Evolutionary conservation across 2,888 invertebrate genomes (phyloP), one percentile per base, ranked within the genome.

Genomic region (Eupithecia inturbata): DNA sequence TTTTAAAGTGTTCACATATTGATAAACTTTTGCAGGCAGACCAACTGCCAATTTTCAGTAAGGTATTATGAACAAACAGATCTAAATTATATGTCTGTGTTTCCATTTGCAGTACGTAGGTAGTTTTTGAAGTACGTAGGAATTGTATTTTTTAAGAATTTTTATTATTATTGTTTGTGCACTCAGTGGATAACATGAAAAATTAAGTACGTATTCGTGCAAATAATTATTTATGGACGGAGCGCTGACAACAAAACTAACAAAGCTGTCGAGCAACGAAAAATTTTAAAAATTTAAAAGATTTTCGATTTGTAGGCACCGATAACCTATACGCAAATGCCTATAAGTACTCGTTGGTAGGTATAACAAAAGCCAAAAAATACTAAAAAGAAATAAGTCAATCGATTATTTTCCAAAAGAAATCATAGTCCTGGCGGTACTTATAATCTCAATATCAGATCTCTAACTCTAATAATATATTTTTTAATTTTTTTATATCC

Each of bases 371-470:
- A 31, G 19, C 14, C 28, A 57, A 60, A 22, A 22, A 22, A 53
- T 4, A 63, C 22, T 10, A 5, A 26, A 39, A 64, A 66, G 9
- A 39, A 66, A 39, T 26, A 5, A 5, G 4, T 14, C 12, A 26
- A 57, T 4, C 22, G 41, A 66, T 22, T 14, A 10, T 39, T 66
- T 66, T 39, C 66, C 36, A 36, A 66, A 66, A 36, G 78, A 81
- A 78, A 79, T 82, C 39, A 74, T 60, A 82, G 80, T 87, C 86
- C 84, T 85, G 89, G 79, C 83, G 83, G 87, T 89, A 72, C 68
- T 41, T 75, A 88, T 92, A 94, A 94, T 94, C 94, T 94, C 94
- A 93, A 89, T 88, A 89, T 94, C 94, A 94, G 93, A 92, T 94
- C 93, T 92, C 88, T 88, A 89, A 85, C 83, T 84, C 84, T 83